These are phyloP conservation scores for Parapsyche elsis DNA, from an alignment of 1,140 invertebrate species.

Conservation along the genomic window DNA sequence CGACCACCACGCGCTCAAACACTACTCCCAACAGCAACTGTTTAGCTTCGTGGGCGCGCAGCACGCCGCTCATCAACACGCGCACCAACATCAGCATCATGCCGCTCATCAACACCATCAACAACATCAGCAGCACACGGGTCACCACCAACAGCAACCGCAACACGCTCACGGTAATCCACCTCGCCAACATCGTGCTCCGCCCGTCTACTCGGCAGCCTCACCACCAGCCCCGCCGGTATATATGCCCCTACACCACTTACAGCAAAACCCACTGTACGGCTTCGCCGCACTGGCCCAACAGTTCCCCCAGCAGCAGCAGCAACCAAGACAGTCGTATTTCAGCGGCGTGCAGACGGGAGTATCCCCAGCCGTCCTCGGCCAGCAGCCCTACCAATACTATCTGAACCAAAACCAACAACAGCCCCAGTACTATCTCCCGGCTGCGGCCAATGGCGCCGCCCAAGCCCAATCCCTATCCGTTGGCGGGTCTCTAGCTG, in stretches of 20 bases:
- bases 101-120: not conserved
- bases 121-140: not conserved
- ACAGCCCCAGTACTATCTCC: not conserved
- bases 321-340: not conserved
- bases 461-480: not conserved
- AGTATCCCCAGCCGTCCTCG: not conserved
- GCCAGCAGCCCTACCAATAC: constrained; percentile 17
- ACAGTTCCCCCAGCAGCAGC: not conserved
- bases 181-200: not conserved
- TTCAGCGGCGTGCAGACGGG: not conserved
- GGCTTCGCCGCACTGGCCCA: not conserved
- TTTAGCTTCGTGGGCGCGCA: not conserved
- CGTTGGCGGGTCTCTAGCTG: constrained; percentile 8
- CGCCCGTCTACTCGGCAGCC: not conserved
- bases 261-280: constrained; percentile 14
- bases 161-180: not conserved
- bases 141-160: not conserved
- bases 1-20: constrained; percentile 20
- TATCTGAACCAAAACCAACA: constrained; percentile 8
- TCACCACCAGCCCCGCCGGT: not conserved
- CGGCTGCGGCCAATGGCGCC: not conserved
- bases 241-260: not conserved
- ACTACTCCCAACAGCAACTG: constrained; percentile 22
- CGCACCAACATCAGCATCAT: constrained; percentile 28
- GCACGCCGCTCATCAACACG: constrained; percentile 23